phyloP scores from a whole-genome alignment of 2,797 vertebrate species.

The Vespertilio murinus region DNA sequence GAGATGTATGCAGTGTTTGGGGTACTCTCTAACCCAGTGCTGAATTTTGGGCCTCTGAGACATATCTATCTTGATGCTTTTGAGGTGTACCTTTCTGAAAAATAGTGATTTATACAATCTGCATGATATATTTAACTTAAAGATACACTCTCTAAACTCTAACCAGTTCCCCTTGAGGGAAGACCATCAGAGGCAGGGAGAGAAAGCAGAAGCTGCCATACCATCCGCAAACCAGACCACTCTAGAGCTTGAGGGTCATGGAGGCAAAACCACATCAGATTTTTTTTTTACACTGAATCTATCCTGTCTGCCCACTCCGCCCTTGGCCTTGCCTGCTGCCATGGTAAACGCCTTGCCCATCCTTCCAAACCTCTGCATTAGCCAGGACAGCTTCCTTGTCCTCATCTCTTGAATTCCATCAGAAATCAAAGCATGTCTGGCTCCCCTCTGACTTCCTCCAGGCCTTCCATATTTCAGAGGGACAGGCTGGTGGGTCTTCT shows the following conservation, averaged over 20 bases:
- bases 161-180: neutral
- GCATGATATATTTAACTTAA: neutral
- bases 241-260: neutral
- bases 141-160: neutral
- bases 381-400: neutral
- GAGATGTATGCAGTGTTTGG: neutral
- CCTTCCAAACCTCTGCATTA: neutral
- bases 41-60: neutral
- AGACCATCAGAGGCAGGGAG: neutral
- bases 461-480: neutral
- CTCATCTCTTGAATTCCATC: neutral
- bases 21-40: neutral
- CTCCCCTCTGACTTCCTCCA: neutral
- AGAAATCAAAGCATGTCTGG: neutral
- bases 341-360: neutral
- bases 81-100: neutral
- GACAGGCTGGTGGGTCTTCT: neutral
- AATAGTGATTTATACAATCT: neutral
- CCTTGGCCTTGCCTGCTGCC: neutral
- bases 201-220: neutral
- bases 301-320: accelerated
- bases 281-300: neutral
- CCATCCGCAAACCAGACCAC: neutral
- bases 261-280: neutral
- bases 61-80: neutral